Conservation (phyloP, 2,888 invertebrate genomes). For the Scrobipalpa atriplicella region DNA sequence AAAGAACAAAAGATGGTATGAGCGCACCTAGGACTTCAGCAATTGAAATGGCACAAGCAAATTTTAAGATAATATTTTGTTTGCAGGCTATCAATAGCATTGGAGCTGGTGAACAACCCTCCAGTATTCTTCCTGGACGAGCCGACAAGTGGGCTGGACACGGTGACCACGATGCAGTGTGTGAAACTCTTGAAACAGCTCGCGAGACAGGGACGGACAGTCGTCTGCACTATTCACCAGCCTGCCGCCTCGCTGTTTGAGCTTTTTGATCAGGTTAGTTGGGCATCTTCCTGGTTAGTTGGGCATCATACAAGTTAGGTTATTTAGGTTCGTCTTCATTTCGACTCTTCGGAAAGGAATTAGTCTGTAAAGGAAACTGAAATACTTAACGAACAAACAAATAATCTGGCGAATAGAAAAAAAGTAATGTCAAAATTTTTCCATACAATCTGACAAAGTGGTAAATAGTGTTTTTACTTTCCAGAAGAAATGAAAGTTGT, state of each 20-base stretch:
- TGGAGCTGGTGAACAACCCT: conserved; percentile 92
- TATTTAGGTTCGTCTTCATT: too few relatives aligned
- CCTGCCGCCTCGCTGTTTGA: conserved; percentile 86
- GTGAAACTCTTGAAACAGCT: conserved; percentile 81
- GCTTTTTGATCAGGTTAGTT: conserved; percentile 82
- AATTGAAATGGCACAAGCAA: background rate
- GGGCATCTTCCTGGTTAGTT: too few relatives aligned
- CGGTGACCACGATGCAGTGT: conserved; percentile 85
- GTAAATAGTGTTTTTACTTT: too few relatives aligned
- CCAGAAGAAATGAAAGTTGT: too few relatives aligned
- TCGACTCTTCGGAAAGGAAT: too few relatives aligned
- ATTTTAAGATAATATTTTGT: background rate
- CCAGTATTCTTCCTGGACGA: conserved; percentile 93
- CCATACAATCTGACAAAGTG: too few relatives aligned
- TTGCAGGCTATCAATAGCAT: conserved; percentile 87
- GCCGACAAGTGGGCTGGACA: conserved; percentile 89
- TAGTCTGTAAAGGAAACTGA: too few relatives aligned
- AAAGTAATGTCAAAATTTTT: too few relatives aligned
- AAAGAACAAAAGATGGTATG: too few relatives aligned
- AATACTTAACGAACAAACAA: too few relatives aligned
- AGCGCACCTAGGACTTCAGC: background rate
- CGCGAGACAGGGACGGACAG: conserved; percentile 85
- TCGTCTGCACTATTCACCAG: conserved; percentile 88
- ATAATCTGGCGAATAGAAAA: too few relatives aligned
- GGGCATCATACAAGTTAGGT: too few relatives aligned